Evolutionary conservation across 1,140 invertebrate species (phyloP).

Genomic region (Drosophila triauraria): DNA sequence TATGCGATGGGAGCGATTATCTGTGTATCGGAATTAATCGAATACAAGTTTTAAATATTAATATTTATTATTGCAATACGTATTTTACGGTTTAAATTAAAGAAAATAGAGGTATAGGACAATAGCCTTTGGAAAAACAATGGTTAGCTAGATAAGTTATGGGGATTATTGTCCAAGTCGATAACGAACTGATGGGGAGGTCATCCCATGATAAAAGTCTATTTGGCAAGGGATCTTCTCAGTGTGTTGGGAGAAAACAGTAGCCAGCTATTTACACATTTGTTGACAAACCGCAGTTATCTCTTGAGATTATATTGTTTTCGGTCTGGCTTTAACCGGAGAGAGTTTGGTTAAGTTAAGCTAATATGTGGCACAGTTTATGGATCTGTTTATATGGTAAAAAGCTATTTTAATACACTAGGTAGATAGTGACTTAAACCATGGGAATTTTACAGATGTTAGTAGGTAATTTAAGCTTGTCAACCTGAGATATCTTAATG

Average conservation of each 20-base stretch:
- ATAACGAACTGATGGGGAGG: conserved; percentile 9
- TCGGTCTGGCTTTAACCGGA: neutral
- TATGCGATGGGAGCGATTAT: conserved; percentile 57
- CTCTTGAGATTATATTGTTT: conserved; percentile 37
- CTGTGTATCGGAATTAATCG: no score
- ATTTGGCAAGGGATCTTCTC: conserved; percentile 16
- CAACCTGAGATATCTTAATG: neutral
- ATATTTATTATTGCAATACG: neutral
- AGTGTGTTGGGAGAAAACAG: conserved; percentile 18
- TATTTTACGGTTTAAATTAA: neutral
- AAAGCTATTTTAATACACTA: conserved; percentile 16
- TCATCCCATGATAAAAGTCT: conserved; percentile 21
- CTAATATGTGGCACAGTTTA: neutral
- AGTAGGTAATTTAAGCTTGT: neutral
- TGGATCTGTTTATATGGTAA: conserved; percentile 4
- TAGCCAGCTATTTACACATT: conserved; percentile 26
- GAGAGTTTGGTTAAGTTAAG: conserved; percentile 12
- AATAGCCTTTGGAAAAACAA: neutral
- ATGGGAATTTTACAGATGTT: neutral
- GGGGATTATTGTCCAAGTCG: conserved; percentile 34
- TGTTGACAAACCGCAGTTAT: conserved; percentile 28
- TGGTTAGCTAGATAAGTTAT: neutral
- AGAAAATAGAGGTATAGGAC: no score
- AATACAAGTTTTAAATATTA: neutral
- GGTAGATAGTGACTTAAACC: neutral